Base-by-base conservation (phyloP, 2,888 invertebrate species). In the Mechanitis mazaeus region DNA sequence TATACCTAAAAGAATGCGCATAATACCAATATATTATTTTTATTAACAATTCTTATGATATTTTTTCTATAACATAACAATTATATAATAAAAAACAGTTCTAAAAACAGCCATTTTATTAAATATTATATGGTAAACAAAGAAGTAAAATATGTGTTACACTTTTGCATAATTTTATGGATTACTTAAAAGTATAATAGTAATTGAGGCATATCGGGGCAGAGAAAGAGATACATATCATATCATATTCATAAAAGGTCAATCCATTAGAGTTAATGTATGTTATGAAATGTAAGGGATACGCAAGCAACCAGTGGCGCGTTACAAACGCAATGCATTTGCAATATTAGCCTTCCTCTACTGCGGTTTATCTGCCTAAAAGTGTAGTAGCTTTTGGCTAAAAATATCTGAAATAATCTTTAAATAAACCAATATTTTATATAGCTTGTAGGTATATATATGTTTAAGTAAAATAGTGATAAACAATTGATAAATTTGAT, bases 231-330 rank as follows among this genome's bases (percentile, higher is more conserved):
- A 38, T 55, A 50, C 55, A 74, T 71, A 71, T 72, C 82, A 83
- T 85, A 80, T 76, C 79, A 77, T 69, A 73, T 80, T 76, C 79
- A 77, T 69, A 73, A 80, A 85, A 83, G 79, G 81, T 75, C 83
- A 87, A 87, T 87, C 87, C 89, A 89, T 89, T 89, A 86, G 80
- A 76, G 76, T 75, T 79, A 82, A 82, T 81, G 80, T 77, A 78
- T 81, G 79, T 79, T 81, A 83, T 78, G 81, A 78, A 76, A 65
- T 63, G 63, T 61, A 67, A 77, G 79, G 79, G 80, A 78, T 78
- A 81, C 79, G 80, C 77, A 78, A 71, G 74, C 69, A 71, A 71
- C 64, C 82, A 81, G 62, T 81, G 81, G 77, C 77, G 85, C 86
- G 84, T 85, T 80, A 84, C 81, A 72, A 73, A 73, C 75, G 72